Evolutionary conservation across 1,140 invertebrate genomes (phyloP).

Genomic region (Rhagoletis pomonella): DNA sequence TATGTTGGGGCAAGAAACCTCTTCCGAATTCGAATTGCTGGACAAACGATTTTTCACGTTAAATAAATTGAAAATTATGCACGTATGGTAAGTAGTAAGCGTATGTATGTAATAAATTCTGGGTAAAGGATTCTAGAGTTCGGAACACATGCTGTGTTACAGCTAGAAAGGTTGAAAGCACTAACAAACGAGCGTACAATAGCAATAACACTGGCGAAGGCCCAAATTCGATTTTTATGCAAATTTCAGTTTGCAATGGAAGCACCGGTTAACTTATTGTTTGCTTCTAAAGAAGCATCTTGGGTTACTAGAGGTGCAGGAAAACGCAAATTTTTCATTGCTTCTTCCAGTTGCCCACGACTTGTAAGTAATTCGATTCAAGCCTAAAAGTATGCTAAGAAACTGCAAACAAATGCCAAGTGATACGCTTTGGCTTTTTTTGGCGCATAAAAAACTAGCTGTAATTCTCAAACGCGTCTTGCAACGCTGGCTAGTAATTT

Average conservation of each 20-base stretch:
- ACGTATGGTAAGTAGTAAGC: neutral
- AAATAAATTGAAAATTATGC: conserved; percentile 52
- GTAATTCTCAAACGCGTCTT: too few relatives aligned
- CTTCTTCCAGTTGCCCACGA: neutral
- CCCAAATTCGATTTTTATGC: conserved; percentile 55
- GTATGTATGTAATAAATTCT: too few relatives aligned
- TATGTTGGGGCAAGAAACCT: too few relatives aligned
- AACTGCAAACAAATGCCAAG: neutral
- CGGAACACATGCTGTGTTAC: conserved; percentile 7
- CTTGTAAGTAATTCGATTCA: neutral
- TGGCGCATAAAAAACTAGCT: too few relatives aligned
- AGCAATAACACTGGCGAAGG: neutral
- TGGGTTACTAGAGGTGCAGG: neutral
- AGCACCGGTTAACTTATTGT: neutral
- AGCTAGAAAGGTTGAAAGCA: neutral
- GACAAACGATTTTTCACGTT: conserved; percentile 43
- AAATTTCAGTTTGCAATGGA: conserved; percentile 38
- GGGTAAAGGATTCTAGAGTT: neutral
- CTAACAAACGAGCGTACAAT: neutral
- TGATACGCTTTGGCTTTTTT: too few relatives aligned
- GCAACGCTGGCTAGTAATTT: too few relatives aligned
- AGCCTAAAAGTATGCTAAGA: neutral
- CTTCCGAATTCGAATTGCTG: conserved; percentile 16
- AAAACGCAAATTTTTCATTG: neutral
- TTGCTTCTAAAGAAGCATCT: neutral